Base-by-base conservation (phyloP, 92 coral and sea anemone genomes). In the Nematostella vectensis region DNA sequence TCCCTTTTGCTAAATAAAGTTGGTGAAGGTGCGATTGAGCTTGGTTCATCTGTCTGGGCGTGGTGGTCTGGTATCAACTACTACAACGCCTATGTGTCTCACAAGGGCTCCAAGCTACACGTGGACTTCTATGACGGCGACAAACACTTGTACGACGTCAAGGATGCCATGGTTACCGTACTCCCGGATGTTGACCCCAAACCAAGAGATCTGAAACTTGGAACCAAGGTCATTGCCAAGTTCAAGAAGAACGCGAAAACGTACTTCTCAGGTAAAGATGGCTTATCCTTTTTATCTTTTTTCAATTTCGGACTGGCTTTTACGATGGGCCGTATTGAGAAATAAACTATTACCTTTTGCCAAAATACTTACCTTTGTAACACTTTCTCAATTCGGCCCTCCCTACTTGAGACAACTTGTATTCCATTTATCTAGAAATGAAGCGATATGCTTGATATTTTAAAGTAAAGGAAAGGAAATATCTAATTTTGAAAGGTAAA, bases 41-140 rank as follows among this genome's bases (percentile, higher is more conserved):
- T 87, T 15, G 88, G 99, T 15, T 70, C 87, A 8, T 80, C 73
- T 31, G 80, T 93, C 9, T 93, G 94, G 96, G 95, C 95, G 8
- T 63, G 77, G 52, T 77, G 83, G 58, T 50, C 72, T 2, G 75
- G 68, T 27, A 77, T 65, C 24, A 52, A 54, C 2, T 93, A 93
- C 74, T 78, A 52, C 65, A 74, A 82, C 25, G 99, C 96, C 11
- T 93, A 73, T 42, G 75, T 93, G 23, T 71, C 95, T 6, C 75
- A 73, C 79, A 82, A 78, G 48, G 99, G 89, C 51, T 57, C 80
- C 55, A 93, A 87, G 38, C 49, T 93, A 22, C 96, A 93, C 42
- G 96, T 93, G 30, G 83, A 87, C 54, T 79, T 93, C 57, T 87
- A 82, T 29, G 96, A 87, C 25, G 96, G 95, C 12, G 87, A 81